Conservation (phyloP, 2,888 invertebrate genomes). For the Scaeva pyrastri region DNA sequence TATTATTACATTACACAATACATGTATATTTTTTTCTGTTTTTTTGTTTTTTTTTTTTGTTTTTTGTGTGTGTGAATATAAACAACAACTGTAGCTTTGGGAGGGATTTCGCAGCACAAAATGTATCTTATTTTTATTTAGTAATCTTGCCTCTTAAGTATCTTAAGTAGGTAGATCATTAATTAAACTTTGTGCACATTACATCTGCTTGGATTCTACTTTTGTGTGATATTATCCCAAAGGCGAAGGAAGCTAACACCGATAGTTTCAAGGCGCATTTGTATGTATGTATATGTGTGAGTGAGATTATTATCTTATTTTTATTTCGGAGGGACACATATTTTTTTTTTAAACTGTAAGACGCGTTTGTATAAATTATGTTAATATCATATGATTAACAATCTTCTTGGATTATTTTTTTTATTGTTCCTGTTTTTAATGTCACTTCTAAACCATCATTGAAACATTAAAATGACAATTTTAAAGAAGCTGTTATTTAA, state of each 20-base stretch:
- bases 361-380: conserved; percentile 8
- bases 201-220: conserved; percentile 9
- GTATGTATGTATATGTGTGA: neutral
- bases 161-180: conserved; percentile 50
- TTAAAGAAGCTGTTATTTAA: neutral
- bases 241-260: neutral
- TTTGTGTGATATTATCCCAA: neutral
- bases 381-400: conserved; percentile 19
- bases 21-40: no score
- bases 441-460: neutral
- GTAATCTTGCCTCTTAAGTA: conserved; percentile 50
- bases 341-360: conserved; percentile 4
- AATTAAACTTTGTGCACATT: conserved; percentile 56
- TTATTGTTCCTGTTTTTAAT: neutral
- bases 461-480: neutral
- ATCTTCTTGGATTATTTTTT: conserved; percentile 4
- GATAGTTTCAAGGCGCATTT: neutral
- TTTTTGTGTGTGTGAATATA: neutral
- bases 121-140: conserved; percentile 57
- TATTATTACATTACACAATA: neutral
- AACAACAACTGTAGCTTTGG: conserved; percentile 40
- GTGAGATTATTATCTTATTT: conserved; percentile 27
- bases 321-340: conserved; percentile 10
- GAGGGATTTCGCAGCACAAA: conserved; percentile 45
- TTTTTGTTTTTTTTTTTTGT: neutral